A percentile compares a stretch with the other conserved stretches of the same genome.
phyloP scores from a whole-genome alignment of 2,888 invertebrate species.

The Dromius quadrimaculatus region DNA sequence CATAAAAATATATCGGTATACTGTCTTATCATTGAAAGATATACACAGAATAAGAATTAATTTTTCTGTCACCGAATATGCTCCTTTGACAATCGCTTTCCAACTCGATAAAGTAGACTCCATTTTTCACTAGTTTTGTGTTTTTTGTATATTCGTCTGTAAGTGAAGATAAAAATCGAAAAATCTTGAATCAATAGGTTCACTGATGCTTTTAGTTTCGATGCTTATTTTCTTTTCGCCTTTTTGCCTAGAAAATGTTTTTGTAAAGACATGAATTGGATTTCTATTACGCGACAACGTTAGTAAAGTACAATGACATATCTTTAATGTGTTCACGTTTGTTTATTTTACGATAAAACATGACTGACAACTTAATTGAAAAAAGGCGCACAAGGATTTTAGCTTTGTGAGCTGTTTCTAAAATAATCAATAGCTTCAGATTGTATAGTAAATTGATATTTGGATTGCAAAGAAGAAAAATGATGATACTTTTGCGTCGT shows the following conservation, averaged over 20 bases:
- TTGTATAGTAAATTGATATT: too few relatives aligned
- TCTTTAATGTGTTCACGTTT: slow-evolving; percentile 5
- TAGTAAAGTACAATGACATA: slow-evolving; percentile 2
- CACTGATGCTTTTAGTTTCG: slow-evolving; percentile 16
- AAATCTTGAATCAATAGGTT: slow-evolving; percentile 11
- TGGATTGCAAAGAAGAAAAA: too few relatives aligned
- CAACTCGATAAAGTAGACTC: too few relatives aligned
- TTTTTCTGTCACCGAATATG: too few relatives aligned
- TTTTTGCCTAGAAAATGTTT: slow-evolving; percentile 4
- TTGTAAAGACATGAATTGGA: neutral
- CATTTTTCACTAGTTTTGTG: too few relatives aligned
- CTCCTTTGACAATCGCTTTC: too few relatives aligned
- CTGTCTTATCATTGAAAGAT: too few relatives aligned
- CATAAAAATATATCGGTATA: too few relatives aligned
- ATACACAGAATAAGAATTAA: too few relatives aligned
- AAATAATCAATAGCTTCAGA: too few relatives aligned
- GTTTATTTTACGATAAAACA: slow-evolving; percentile 4
- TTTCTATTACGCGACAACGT: slow-evolving; percentile 16
- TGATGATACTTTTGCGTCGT: too few relatives aligned
- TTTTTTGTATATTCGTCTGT: neutral
- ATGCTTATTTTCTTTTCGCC: slow-evolving; percentile 5
- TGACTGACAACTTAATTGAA: slow-evolving; percentile 34
- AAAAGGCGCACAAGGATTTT: slow-evolving; percentile 11
- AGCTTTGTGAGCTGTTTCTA: slow-evolving; percentile 14
- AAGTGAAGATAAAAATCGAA: slow-evolving; percentile 10